These are phyloP conservation scores for Rhynchomys soricoides DNA, from an alignment of 2,113 vertebrate genomes.

Conservation along the genomic window DNA sequence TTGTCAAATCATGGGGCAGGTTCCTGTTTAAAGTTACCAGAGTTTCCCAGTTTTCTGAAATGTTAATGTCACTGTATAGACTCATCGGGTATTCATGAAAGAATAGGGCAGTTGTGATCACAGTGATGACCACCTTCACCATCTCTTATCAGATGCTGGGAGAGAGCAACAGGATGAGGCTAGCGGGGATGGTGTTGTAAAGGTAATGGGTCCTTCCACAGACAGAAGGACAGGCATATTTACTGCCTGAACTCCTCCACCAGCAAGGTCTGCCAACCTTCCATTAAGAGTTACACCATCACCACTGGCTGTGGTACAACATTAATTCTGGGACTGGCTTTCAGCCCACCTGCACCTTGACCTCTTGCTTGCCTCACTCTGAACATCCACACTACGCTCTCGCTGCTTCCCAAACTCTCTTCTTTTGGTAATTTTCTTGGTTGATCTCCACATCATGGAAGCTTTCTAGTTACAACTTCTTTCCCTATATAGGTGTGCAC, in stretches of 20 bases:
- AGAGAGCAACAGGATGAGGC: neutral
- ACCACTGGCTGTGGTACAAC: slow-evolving; percentile 36
- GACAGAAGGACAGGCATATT: neutral
- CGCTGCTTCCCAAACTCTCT: neutral
- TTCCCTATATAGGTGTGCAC: neutral
- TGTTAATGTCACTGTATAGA: neutral
- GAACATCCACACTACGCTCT: neutral
- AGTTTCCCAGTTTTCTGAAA: neutral
- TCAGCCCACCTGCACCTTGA: slow-evolving; percentile 54
- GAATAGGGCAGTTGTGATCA: neutral
- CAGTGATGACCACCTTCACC: neutral
- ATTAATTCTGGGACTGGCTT: slow-evolving; percentile 57
- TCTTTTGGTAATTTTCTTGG: slow-evolving; percentile 37
- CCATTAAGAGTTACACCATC: slow-evolving; percentile 58
- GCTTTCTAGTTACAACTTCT: neutral
- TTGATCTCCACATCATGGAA: neutral
- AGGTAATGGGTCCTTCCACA: neutral
- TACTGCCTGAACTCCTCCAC: slow-evolving; percentile 1
- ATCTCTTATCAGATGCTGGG: neutral
- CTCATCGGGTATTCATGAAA: neutral
- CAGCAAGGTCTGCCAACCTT: slow-evolving; percentile 61
- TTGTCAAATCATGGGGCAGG: neutral
- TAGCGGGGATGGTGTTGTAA: neutral
- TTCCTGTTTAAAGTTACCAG: neutral
- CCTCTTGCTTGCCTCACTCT: slow-evolving; percentile 43